These are phyloP conservation scores for Neostethus bicornis DNA, from an alignment of 2,797 vertebrate genomes.

Conservation along the genomic window DNA sequence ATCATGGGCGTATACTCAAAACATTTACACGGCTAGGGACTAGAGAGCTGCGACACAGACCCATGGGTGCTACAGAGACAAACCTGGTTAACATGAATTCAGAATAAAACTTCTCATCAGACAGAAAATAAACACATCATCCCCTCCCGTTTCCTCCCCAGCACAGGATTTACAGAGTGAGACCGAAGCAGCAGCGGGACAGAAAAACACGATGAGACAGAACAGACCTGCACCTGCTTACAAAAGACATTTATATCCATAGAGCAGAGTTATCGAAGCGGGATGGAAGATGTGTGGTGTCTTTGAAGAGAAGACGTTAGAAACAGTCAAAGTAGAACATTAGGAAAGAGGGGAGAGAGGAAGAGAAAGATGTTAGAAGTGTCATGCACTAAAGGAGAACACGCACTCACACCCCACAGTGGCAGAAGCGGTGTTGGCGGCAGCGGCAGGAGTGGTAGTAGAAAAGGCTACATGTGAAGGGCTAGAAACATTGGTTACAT, in stretches of 20 bases:
- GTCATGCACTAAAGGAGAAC: slow-evolving; percentile 99
- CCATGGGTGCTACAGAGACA: slow-evolving; percentile 74
- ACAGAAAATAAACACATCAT: slow-evolving; percentile 41
- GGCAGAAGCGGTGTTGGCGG: slow-evolving; percentile 97
- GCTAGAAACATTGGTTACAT: slow-evolving; percentile 99
- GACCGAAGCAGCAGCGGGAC: slow-evolving; percentile 82
- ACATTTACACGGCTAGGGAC: slow-evolving; percentile 87
- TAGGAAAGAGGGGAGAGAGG: slow-evolving; percentile 80
- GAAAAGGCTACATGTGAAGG: slow-evolving; percentile 99
- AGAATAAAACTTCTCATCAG: slow-evolving; percentile 40
- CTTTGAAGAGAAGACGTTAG: slow-evolving; percentile 88
- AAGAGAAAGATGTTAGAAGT: slow-evolving; percentile 93
- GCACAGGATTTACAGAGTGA: slow-evolving; percentile 71
- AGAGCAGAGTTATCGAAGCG: slow-evolving; percentile 78
- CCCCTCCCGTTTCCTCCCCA: slow-evolving; percentile 52
- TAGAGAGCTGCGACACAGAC: slow-evolving; percentile 75
- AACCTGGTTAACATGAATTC: slow-evolving; percentile 72
- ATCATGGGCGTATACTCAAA: slow-evolving; percentile 99
- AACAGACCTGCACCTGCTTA: slow-evolving; percentile 81
- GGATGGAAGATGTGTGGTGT: slow-evolving; percentile 74
- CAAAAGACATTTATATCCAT: slow-evolving; percentile 69
- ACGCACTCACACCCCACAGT: slow-evolving; percentile 99
- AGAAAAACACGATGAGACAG: slow-evolving; percentile 77
- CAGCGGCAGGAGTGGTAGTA: slow-evolving; percentile 89
- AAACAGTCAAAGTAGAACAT: slow-evolving; percentile 86